phyloP scores from a whole-genome alignment of 1,140 invertebrate species.

The Yoshiicerus persimilis region DNA sequence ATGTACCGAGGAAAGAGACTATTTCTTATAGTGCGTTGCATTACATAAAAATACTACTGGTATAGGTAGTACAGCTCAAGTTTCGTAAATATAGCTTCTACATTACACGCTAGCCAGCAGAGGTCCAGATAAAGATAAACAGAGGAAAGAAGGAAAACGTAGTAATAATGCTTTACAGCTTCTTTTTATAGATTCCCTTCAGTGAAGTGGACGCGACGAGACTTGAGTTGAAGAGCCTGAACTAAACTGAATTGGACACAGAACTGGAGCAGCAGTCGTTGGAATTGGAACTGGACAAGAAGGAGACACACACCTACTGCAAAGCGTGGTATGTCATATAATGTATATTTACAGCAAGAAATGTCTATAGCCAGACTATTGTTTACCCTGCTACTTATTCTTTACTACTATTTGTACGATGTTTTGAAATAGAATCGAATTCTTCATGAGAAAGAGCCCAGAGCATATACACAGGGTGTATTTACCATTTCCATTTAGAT shows the following conservation, averaged over 20 bases:
- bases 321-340: background rate
- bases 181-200: background rate
- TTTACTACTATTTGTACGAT: background rate
- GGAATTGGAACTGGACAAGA: background rate
- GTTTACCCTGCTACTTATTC: background rate
- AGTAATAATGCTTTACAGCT: background rate
- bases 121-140: background rate
- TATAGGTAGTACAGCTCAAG: too few species aligned
- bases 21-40: too few species aligned
- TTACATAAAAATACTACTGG: too few species aligned
- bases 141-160: background rate
- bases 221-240: background rate
- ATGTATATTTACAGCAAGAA: background rate
- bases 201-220: background rate
- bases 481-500: background rate
- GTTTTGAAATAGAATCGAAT: background rate
- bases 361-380: background rate
- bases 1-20: background rate
- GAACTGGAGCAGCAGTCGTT: background rate
- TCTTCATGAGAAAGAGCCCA: background rate
- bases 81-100: too few species aligned
- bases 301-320: background rate
- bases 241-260: background rate
- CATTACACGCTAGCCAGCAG: too few species aligned
- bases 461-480: background rate